Base-by-base conservation (phyloP, 2,113 vertebrate species). In the Cyprinodon tularosa region DNA sequence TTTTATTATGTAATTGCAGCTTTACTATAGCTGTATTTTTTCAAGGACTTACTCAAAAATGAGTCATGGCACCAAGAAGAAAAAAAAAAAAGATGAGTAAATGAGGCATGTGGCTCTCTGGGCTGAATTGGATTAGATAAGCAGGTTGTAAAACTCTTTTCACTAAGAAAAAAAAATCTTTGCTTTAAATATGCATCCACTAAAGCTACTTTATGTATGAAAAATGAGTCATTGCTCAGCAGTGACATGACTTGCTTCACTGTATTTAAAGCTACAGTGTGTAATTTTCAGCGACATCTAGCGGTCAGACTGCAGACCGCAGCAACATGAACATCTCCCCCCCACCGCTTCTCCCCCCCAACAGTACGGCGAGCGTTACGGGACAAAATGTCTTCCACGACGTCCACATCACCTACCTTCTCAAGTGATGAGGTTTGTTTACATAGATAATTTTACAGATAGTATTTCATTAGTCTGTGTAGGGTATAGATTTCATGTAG, bases 1-100 rank as follows among this genome's bases (percentile, higher is more conserved):
- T 44, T 66, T 62, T 66, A 71, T 63, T 77, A 62, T 10, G 4
- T 76, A 66, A 85, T 48, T 64, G 57, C 11, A 47, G 22, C 39
- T 76, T 78, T 14, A 62, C 53, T 47, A 44, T 50, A 8, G 72
- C 22, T 29, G 29, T 38, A 8, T 76, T 42, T n/a, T 22, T 12
- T 12, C 0, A 37, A 68, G 59, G 14, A 42, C 48, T 42, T 10
- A 42, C 36, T 71, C 14, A 66, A 42, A 66, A 50, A 74, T 76
- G 63, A 86, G 66, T 71, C 80, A 77, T 4, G 2, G 12, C 50
- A 13, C 17, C 12, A 5, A 66, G 57, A 50, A 59, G 53, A 70
- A 47, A 72, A n/a, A 45, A 66, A 66, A 60, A 60, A 22, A 12
- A 12, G n/a, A 17, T 10, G 2, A 47, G n/a, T 60, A 68, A 74